Evolutionary conservation across 2,797 vertebrate species (phyloP), one percentile per base, ranked within the genome.

Genomic region (Merluccius polli): DNA sequence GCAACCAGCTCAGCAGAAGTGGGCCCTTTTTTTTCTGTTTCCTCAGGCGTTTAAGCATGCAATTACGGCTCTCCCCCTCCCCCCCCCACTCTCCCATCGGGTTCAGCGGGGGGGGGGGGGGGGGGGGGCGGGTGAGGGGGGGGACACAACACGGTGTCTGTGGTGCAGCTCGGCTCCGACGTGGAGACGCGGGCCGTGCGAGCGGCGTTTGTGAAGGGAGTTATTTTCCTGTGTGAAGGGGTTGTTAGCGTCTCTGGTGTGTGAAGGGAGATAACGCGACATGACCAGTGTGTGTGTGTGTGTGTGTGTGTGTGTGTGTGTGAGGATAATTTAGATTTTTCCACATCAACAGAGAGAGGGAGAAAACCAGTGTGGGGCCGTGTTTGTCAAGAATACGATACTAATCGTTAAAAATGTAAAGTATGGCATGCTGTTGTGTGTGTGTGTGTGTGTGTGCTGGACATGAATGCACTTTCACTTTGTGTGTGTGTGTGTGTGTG

Each of bases 1-100:
- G 78, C n/a, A n/a, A 86, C 86, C 86, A 88, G 77, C 86, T 92
- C 90, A 93, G 91, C 92, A 93, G 90, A 93, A 93, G 88, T 90
- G 87, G 87, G 87, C 83, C 82, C 59, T 65, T 65, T 91, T 85
- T n/a, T n/a, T n/a, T n/a, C n/a, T 87, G 78, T 87, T 93, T 92
- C n/a, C 91, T 93, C 90, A 92, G 88, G 88, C 90, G 77, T 90
- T 90, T 93, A 85, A 86, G 90, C 91, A 89, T 91, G 90, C 92
- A 93, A 91, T 92, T 90, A 92, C 86, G 87, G n/a, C n/a, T n/a
- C n/a, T 87, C 83, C 88, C 90, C 81, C 86, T 86, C 81, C 78
- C n/a, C n/a, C n/a, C n/a, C n/a, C n/a, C n/a, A n/a, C n/a, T n/a
- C n/a, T n/a, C n/a, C n/a, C n/a, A n/a, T n/a, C n/a, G n/a, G n/a